Conservation (phyloP, 1,140 invertebrate genomes). For the Tribolium madens region DNA sequence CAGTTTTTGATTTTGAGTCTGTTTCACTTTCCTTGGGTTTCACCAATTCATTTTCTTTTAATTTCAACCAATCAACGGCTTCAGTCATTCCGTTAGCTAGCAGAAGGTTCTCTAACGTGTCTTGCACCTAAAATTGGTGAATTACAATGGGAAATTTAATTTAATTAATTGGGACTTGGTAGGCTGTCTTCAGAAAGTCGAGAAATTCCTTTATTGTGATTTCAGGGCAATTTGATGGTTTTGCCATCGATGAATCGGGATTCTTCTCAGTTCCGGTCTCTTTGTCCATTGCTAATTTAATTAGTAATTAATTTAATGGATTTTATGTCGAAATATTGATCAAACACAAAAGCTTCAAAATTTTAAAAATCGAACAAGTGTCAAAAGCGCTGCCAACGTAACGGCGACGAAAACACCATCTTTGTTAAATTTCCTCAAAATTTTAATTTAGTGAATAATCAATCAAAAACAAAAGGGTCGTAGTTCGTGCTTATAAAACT, state of each 20-base stretch:
- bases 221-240: slow-evolving; percentile 60
- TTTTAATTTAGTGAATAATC: no score
- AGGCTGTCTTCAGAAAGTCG: slow-evolving; percentile 79
- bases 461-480: no score
- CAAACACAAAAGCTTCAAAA: slow-evolving; percentile 6
- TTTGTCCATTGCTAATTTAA: slow-evolving; percentile 43
- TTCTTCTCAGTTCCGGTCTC: neutral
- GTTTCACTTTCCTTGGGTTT: slow-evolving; percentile 58
- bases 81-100: slow-evolving; percentile 68
- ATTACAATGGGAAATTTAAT: slow-evolving; percentile 1
- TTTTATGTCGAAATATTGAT: slow-evolving; percentile 20
- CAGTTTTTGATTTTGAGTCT: slow-evolving; percentile 52
- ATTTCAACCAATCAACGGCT: slow-evolving; percentile 74
- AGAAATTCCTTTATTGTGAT: slow-evolving; percentile 78
- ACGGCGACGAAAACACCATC: neutral
- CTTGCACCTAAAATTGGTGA: slow-evolving; percentile 65
- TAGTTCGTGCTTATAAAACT: no score
- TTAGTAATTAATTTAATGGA: slow-evolving; percentile 30
- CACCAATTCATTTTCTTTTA: slow-evolving; percentile 65
- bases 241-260: neutral
- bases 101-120: slow-evolving; percentile 72
- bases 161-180: slow-evolving; percentile 67
- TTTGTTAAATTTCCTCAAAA: no score
- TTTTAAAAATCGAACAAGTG: slow-evolving; percentile 11
- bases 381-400: neutral